Base-by-base conservation (phyloP, 2,888 invertebrate species). In the Synanthedon andrenaeformis region DNA sequence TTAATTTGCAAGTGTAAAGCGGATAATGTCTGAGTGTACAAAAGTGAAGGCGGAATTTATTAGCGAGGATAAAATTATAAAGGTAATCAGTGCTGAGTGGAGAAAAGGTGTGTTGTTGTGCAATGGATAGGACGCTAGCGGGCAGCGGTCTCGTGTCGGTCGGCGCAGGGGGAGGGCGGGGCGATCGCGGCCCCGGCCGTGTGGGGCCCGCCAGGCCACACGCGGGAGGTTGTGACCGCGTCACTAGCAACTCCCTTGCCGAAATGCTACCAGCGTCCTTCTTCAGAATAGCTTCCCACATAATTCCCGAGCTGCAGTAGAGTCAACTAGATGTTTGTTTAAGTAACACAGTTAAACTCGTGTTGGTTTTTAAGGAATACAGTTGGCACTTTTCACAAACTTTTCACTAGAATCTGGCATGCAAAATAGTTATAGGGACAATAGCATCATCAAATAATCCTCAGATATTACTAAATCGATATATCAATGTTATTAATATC, bases 161-260 rank as follows among this genome's bases (percentile, higher is more conserved):
- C 28, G 78, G 77, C 73, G 87, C 83, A 88, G 86, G 87, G 88
- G 87, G 84, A 86, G 87, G 88, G 88, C 87, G 86, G 88, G 85
- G 87, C 87, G 76, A 82, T 76, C 69, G 79, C 82, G 77, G 85
- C 79, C 82, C 84, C 83, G 76, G 80, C 82, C 81, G 86, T 82
- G 88, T 89, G 89, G 89, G 89, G 89, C 89, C 84, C 84, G 82
- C 70, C 84, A 84, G 83, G 85, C 85, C 86, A 82, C 84, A 82
- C 87, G 84, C 84, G 79, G 84, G 87, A 85, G 88, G 89, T 89
- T 89, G 89, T 89, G 89, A 89, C 89, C 86, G 82, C 82, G 81
- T 82, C 75, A 73, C 76, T 70, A 84, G 87, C 75, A 79, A 87
- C 87, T 84, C 88, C 88, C 88, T 86, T 79, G 80, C 80, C 82